These are phyloP conservation scores for Fragum fragum DNA, from an alignment of 2,888 invertebrate species.

Conservation along the genomic window DNA sequence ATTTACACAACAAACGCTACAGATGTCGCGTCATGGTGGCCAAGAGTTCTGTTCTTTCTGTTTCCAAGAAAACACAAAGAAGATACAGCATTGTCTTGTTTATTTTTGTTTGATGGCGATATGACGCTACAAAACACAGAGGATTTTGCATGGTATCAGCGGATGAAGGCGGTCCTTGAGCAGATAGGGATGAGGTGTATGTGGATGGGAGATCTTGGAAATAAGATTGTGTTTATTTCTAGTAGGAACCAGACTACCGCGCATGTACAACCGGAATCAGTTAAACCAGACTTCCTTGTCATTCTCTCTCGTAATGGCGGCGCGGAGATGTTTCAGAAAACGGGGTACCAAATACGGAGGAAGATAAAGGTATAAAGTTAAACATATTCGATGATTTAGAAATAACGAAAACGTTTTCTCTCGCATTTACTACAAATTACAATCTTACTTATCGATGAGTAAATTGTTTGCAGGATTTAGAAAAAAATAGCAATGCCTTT, in stretches of 20 bases:
- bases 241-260: neutral
- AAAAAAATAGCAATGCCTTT: neutral
- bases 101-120: slow-evolving; percentile 4
- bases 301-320: neutral
- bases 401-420: too few relatives aligned
- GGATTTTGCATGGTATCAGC: neutral
- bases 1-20: neutral
- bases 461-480: neutral
- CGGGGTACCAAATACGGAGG: neutral
- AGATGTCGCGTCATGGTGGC: slow-evolving; percentile 4
- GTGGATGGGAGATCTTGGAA: slow-evolving; percentile 1
- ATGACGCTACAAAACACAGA: neutral
- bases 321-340: neutral
- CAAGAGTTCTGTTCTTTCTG: neutral
- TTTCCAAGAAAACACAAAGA: slow-evolving; percentile 1
- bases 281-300: neutral
- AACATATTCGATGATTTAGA: too few relatives aligned
- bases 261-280: neutral
- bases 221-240: neutral
- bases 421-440: neutral
- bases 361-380: slow-evolving; percentile 7
- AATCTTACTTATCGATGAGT: neutral
- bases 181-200: neutral
- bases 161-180: neutral
- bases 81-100: neutral